These are phyloP conservation scores for Hyperopisus bebe DNA, from an alignment of 2,113 vertebrate genomes.

Conservation along the genomic window DNA sequence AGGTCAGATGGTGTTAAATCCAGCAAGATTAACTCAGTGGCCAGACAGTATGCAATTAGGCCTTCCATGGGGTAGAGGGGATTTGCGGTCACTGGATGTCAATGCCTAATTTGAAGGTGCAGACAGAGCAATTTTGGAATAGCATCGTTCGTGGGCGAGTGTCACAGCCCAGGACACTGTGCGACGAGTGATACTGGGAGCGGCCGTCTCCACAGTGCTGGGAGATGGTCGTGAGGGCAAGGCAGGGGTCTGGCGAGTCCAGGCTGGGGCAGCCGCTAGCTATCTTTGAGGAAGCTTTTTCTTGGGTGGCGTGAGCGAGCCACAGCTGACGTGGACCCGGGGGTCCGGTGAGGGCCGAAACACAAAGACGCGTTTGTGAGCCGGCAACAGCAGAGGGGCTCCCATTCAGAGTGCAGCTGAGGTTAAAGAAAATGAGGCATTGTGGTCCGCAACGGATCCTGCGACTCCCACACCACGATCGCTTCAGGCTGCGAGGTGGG, in stretches of 20 bases:
- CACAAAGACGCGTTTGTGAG: constrained; percentile 6
- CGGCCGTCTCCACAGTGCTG: not conserved
- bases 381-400: not conserved
- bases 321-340: not conserved
- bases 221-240: not conserved
- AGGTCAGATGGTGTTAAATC: not conserved
- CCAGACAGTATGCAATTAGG: not conserved
- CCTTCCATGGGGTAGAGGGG: not conserved
- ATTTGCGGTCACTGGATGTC: not conserved
- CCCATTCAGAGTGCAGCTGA: not conserved
- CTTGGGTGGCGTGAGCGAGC: not conserved
- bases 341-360: not conserved
- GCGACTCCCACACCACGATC: not conserved
- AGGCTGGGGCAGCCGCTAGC: not conserved
- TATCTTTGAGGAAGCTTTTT: too few relatives aligned
- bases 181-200: not conserved
- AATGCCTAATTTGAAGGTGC: not conserved
- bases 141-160: not conserved
- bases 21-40: not conserved
- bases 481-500: not conserved
- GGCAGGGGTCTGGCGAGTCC: not conserved
- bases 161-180: not conserved
- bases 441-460: not conserved
- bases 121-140: not conserved
- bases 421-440: constrained; percentile 9